Percentiles rank a stretch among this genome's conserved stretches.
These are phyloP conservation scores for Podargus strigoides DNA, from an alignment of 2,797 vertebrate genomes.

Conservation along the genomic window DNA sequence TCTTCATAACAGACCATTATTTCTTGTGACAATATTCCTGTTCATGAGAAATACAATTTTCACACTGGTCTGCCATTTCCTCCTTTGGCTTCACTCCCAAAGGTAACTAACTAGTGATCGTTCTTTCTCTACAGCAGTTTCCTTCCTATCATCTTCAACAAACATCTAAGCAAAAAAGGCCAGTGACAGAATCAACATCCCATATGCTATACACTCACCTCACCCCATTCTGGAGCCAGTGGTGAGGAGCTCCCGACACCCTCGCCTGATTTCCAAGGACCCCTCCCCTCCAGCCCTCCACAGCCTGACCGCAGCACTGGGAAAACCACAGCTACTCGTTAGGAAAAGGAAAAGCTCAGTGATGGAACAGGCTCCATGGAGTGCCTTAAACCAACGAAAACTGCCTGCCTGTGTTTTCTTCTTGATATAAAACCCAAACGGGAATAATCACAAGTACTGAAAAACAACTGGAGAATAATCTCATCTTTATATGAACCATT, in stretches of 20 bases:
- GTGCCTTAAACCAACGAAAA: neutral
- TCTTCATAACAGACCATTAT: neutral
- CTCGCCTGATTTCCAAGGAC: neutral
- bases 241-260: neutral
- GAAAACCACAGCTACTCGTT: neutral
- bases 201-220: neutral
- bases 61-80: conserved; percentile 76
- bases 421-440: neutral
- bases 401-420: neutral
- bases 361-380: neutral
- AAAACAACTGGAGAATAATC: neutral
- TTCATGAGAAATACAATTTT: conserved; percentile 7
- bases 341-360: neutral
- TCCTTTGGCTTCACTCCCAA: conserved; percentile 78
- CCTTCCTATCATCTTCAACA: neutral
- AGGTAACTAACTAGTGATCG: neutral
- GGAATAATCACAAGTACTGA: neutral
- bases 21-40: neutral
- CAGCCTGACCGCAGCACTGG: neutral
- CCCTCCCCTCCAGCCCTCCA: neutral
- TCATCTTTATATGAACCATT: neutral
- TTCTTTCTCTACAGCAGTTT: neutral
- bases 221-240: neutral
- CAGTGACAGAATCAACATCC: neutral
- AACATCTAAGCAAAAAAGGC: neutral